phyloP scores from a whole-genome alignment of 2,888 invertebrate species.

The Argynnis bischoffii region DNA sequence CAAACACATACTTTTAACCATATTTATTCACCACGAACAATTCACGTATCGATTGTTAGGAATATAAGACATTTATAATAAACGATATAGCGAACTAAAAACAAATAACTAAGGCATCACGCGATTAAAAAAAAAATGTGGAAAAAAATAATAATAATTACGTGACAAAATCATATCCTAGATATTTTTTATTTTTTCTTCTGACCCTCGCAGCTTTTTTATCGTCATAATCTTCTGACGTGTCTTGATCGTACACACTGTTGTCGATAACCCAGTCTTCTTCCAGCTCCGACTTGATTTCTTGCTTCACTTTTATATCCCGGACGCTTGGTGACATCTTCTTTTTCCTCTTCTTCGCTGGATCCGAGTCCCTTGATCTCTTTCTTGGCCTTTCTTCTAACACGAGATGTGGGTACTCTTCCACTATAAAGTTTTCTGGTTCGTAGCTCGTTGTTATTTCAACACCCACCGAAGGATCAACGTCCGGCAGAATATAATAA shows the following conservation, averaged over 20 bases:
- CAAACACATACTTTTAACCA: constrained; percentile 27
- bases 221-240: constrained; percentile 63
- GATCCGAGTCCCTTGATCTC: constrained; percentile 48
- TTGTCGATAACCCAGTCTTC: constrained; percentile 71
- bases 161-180: constrained; percentile 74
- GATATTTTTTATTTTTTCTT: constrained; percentile 77
- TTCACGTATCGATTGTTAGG: constrained; percentile 16
- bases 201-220: constrained; percentile 66
- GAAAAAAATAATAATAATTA: constrained; percentile 42
- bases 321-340: constrained; percentile 49
- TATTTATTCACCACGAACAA: constrained; percentile 34
- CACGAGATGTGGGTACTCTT: constrained; percentile 68
- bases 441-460: constrained; percentile 74
- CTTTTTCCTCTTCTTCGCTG: constrained; percentile 47
- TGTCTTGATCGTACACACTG: constrained; percentile 62
- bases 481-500: constrained; percentile 74
- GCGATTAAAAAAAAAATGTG: constrained; percentile 1
- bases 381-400: constrained; percentile 67
- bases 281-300: constrained; percentile 50
- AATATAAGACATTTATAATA: constrained; percentile 29
- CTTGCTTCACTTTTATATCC: constrained; percentile 50
- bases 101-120: constrained; percentile 5
- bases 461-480: constrained; percentile 69
- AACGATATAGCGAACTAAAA: constrained; percentile 2
- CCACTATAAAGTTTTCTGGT: constrained; percentile 70